Evolutionary conservation across 1,140 invertebrate species (phyloP), one percentile per base, ranked within the genome.

Genomic region (Acromyrmex echinatior): DNA sequence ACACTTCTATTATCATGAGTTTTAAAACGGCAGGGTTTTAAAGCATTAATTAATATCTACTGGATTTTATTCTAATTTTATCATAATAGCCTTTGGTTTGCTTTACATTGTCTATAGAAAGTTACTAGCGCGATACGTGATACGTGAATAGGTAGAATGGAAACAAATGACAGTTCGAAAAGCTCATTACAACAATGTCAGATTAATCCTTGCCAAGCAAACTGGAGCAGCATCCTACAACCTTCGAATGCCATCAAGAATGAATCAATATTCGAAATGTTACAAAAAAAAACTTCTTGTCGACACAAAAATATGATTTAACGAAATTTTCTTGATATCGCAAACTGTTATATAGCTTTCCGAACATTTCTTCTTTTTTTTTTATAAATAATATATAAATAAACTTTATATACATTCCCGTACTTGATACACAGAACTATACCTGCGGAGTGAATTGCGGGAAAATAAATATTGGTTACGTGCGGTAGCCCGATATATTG

Each of bases 151-250:
- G 77, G 25, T 53, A 21, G 45, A 68, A 68, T 45, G 12, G 77
- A 35, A 53, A 68, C 45, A 68, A 68, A 53, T 68, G 62, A 68
- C 28, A 79, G 62, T 68, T 49, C 28, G 77, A 68, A 66, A 80
- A 80, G 62, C 62, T 65, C 62, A 66, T 49, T 51, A 25, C 63
- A 53, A 7, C 28, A 21, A 68, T 80, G 53, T 53, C 62, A 14
- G 45, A 53, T 68, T 68, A 80, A 80, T 80, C 77, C 45, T 18
- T 35, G 45, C 45, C 14, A 14, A 68, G 62, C 28, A 79, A 80
- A 80, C 62, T 80, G 45, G 77, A 80, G n/a, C 62, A 68, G 28
- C 28, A 53, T 53, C n/a, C 77, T 68, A 80, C 28, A 35, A 49
- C 16, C 10, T 74, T 77, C 56, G 56, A 25, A 49, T 31, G 60